A percentile compares a stretch with the other conserved stretches of the same genome.
Evolutionary conservation across 2,113 vertebrate species (phyloP).

Genomic region (Crocuta crocuta): DNA sequence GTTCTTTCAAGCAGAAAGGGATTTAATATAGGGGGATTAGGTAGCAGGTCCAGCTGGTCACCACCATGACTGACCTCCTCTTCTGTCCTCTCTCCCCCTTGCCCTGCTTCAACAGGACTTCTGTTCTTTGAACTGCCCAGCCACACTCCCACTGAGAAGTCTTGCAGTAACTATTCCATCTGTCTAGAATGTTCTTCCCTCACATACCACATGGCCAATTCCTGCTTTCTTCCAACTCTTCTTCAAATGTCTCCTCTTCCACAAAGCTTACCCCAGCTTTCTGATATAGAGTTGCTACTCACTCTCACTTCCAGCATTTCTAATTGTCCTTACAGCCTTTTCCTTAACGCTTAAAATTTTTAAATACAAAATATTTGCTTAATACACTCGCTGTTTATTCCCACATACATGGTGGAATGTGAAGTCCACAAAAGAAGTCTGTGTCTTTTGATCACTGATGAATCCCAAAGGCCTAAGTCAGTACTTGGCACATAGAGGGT

Average conservation of each 20-base stretch:
- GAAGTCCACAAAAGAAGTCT: background rate
- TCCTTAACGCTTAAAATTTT: background rate
- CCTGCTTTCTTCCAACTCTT: background rate
- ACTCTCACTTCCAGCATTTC: background rate
- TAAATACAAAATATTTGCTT: background rate
- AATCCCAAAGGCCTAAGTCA: background rate
- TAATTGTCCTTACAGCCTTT: background rate
- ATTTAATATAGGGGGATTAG: slow-evolving; percentile 29
- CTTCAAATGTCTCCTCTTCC: background rate
- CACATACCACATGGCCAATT: background rate
- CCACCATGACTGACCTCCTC: background rate
- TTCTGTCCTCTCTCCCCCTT: too few species aligned
- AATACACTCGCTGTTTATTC: background rate
- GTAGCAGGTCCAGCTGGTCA: background rate
- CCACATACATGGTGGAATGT: background rate
- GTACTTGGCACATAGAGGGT: background rate
- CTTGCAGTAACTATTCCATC: background rate
- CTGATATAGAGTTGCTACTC: background rate
- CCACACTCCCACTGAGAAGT: background rate
- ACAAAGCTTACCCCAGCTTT: background rate
- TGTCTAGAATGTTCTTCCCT: background rate
- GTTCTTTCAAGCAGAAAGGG: slow-evolving; percentile 56
- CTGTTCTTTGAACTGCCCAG: background rate
- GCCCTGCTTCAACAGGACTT: background rate
- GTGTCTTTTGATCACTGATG: background rate